Evolutionary conservation across 23 tunicate genomes (phyloP).

Genomic region (Oikopleura albicans): DNA sequence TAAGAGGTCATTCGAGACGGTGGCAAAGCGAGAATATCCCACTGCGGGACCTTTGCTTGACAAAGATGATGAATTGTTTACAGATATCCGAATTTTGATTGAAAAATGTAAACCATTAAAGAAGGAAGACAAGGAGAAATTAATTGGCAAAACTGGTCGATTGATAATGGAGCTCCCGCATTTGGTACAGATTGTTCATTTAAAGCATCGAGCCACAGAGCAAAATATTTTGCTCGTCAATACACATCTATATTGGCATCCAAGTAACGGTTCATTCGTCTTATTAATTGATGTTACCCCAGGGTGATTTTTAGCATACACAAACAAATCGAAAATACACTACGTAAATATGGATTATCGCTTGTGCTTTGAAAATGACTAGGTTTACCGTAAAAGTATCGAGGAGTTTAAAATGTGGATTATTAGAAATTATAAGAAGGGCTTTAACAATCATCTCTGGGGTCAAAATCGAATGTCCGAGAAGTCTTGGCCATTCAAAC

Average conservation of each 20-base stretch:
- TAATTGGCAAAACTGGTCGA: background rate
- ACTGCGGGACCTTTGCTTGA: background rate
- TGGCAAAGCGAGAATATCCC: background rate
- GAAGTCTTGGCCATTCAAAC: too few relatives aligned
- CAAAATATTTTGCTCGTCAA: slow-evolving; percentile 31
- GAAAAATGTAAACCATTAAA: background rate
- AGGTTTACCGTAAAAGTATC: too few relatives aligned
- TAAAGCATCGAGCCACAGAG: background rate
- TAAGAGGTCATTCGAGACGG: background rate
- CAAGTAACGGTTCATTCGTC: too few relatives aligned
- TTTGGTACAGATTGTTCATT: background rate
- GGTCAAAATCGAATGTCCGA: too few relatives aligned
- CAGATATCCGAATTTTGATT: background rate
- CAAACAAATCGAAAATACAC: too few relatives aligned
- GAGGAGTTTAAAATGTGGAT: too few relatives aligned
- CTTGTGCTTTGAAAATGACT: too few relatives aligned
- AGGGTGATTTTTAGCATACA: too few relatives aligned
- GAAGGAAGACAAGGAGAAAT: background rate
- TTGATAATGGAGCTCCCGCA: background rate
- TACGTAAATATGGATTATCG: too few relatives aligned
- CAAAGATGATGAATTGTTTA: background rate
- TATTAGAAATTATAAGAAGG: too few relatives aligned
- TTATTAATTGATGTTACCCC: too few relatives aligned
- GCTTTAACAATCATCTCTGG: too few relatives aligned
- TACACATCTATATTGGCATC: slow-evolving; percentile 87